Evolutionary conservation across 2,113 vertebrate genomes (phyloP).

Genomic region (Eptesicus fuscus): DNA sequence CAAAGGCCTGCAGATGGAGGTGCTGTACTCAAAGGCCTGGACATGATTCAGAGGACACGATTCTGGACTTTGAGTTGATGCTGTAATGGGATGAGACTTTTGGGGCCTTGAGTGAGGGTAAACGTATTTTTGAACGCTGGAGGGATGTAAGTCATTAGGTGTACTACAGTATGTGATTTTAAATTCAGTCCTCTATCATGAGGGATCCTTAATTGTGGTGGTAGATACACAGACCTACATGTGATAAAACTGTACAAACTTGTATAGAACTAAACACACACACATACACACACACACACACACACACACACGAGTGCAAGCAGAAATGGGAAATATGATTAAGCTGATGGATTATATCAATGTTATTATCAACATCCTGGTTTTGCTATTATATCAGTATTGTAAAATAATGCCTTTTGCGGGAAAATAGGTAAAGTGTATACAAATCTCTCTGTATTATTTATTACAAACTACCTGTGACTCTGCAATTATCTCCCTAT

Average conservation of each 20-base stretch:
- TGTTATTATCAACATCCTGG: background rate
- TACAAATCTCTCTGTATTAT: background rate
- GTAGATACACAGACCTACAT: background rate
- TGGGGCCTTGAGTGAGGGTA: background rate
- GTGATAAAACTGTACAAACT: background rate
- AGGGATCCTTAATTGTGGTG: background rate
- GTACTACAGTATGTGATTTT: background rate
- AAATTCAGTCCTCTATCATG: background rate
- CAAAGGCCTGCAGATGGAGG: rapidly evolving
- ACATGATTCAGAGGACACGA: background rate
- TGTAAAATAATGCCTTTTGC: background rate
- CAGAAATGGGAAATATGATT: background rate
- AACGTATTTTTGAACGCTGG: background rate
- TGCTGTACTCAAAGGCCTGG: background rate
- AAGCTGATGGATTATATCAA: background rate
- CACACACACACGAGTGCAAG: background rate
- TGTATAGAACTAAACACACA: background rate
- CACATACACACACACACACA: background rate
- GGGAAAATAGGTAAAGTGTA: background rate
- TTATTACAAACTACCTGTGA: background rate
- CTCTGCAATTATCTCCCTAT: background rate
- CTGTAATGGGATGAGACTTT: background rate
- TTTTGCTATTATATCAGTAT: background rate
- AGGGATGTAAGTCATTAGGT: background rate
- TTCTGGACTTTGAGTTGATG: background rate